Percentiles rank a stretch among this genome's conserved stretches.
Conservation (phyloP, 1,140 invertebrate genomes). For the Heliothis virescens region DNA sequence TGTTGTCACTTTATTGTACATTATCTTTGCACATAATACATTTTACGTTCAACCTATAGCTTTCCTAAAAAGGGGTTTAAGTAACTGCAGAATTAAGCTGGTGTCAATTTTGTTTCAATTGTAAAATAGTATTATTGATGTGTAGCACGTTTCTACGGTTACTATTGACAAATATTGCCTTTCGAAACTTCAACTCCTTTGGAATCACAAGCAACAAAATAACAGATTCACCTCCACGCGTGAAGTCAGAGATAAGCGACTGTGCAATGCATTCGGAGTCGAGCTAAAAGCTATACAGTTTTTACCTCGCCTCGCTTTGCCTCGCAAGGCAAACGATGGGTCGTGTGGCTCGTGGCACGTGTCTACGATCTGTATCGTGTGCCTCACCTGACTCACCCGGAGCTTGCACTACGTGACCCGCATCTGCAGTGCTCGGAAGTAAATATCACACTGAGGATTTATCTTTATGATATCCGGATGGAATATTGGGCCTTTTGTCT, state of each 20-base stretch:
- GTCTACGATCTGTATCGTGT: constrained; percentile 69
- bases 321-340: constrained; percentile 23
- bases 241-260: constrained; percentile 25
- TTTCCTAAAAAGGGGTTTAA: too few species aligned
- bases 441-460: constrained; percentile 42
- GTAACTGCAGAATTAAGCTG: too few species aligned
- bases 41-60: too few species aligned
- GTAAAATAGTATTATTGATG: too few species aligned
- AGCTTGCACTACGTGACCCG: constrained; percentile 55
- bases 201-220: too few species aligned
- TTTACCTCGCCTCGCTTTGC: constrained; percentile 9
- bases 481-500: constrained; percentile 15
- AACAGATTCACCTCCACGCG: constrained; percentile 10
- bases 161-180: too few species aligned
- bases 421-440: constrained; percentile 45
- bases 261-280: constrained; percentile 24
- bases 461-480: constrained; percentile 21
- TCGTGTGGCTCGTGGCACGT: constrained; percentile 58
- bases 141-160: too few species aligned
- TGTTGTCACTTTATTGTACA: not conserved
- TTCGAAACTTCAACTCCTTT: too few species aligned
- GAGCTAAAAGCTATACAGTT: constrained; percentile 13
- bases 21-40: not conserved
- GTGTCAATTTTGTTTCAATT: too few species aligned
- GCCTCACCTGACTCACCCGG: constrained; percentile 69